A percentile compares a stretch with the other conserved stretches of the same genome.
These are phyloP conservation scores for Pseudochromis fuscus DNA, from an alignment of 2,797 vertebrate species.

Conservation along the genomic window DNA sequence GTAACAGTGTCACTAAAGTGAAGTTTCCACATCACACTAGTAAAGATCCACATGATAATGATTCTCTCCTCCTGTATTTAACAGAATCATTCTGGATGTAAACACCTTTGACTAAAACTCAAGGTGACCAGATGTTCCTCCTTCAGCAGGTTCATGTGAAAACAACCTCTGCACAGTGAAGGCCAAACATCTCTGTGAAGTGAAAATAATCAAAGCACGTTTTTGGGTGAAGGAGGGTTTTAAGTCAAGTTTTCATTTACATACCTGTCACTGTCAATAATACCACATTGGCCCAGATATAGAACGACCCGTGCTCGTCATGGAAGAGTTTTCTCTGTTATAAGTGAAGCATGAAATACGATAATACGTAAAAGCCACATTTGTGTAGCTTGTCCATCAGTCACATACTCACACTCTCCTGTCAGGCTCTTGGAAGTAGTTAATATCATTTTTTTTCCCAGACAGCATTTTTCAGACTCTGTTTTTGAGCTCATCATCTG, in stretches of 20 bases:
- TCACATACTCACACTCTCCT: neutral
- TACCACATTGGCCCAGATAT: conserved; percentile 1
- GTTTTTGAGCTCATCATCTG: conserved; percentile 15
- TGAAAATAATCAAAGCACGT: conserved; percentile 1
- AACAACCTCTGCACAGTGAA: neutral
- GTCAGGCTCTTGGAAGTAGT: conserved; percentile 18
- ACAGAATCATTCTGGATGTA: too few relatives aligned
- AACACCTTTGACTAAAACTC: too few relatives aligned
- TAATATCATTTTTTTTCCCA: conserved; percentile 1
- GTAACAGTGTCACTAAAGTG: too few relatives aligned
- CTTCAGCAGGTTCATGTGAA: neutral
- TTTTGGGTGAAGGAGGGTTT: conserved; percentile 5
- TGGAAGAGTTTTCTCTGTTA: conserved; percentile 10
- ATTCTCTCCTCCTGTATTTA: too few relatives aligned
- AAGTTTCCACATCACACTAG: too few relatives aligned
- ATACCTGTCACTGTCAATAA: conserved; percentile 23
- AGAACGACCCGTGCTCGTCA: conserved; percentile 1
- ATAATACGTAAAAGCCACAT: conserved; percentile 24
- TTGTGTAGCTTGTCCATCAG: conserved; percentile 19
- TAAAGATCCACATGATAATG: neutral
- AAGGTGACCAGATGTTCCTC: too few relatives aligned
- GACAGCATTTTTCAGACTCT: conserved; percentile 11
- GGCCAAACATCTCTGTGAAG: neutral
- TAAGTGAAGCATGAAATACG: conserved; percentile 17
- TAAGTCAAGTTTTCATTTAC: conserved; percentile 12